A percentile compares a stretch with the other conserved stretches of the same genome.
Conservation (phyloP, 2,113 vertebrate species). For the Leucopsar rothschildi region DNA sequence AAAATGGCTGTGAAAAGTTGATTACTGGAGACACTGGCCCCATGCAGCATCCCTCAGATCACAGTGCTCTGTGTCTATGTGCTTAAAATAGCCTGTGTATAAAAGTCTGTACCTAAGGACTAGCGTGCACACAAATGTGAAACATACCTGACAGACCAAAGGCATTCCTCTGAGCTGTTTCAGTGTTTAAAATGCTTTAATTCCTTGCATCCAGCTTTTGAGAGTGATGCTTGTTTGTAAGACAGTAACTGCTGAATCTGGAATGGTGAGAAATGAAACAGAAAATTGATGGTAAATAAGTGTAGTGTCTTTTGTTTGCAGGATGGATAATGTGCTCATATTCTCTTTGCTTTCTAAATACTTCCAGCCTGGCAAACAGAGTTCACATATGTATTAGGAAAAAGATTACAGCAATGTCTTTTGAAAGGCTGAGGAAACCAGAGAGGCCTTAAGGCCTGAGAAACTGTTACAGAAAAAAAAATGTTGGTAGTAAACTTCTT, state of each 20-base stretch:
- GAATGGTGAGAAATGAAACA: neutral
- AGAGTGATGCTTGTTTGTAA: neutral
- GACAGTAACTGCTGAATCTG: neutral
- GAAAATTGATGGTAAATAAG: neutral
- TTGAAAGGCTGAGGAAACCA: neutral
- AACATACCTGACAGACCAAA: neutral
- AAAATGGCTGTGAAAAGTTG: neutral
- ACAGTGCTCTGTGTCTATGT: accelerated
- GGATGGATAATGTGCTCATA: neutral
- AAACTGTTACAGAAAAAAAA: neutral
- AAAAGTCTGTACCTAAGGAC: neutral
- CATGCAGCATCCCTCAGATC: neutral
- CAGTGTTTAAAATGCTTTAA: neutral
- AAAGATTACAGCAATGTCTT: neutral
- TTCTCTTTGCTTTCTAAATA: neutral
- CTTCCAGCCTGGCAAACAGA: neutral
- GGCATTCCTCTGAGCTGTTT: neutral
- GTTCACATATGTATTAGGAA: neutral
- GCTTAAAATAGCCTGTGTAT: neutral
- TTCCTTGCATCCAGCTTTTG: neutral
- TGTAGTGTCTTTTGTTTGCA: neutral
- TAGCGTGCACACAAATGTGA: accelerated
- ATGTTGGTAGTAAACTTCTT: neutral
- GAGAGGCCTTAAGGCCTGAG: neutral
- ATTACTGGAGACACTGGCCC: neutral